Evolutionary conservation across 2,888 invertebrate genomes (phyloP), one percentile per base, ranked within the genome.

Genomic region (Drosophila borborema): DNA sequence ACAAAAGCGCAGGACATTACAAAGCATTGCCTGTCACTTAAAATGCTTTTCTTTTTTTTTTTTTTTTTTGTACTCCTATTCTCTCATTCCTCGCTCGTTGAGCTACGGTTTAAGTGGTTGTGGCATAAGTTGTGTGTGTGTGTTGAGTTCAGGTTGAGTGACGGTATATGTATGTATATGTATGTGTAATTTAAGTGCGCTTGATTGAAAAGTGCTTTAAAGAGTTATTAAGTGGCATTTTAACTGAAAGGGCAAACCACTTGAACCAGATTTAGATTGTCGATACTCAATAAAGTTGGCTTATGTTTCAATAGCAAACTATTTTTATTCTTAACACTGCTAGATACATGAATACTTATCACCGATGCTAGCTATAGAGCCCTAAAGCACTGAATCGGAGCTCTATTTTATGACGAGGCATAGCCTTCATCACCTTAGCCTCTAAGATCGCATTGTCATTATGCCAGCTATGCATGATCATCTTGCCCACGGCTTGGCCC

Each of bases 21-120:
- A 70, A 69, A 70, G 64, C 58, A 70, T 28, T 14, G 70, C 54
- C 54, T 83, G 81, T 74, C 75, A 81, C 55, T 75, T 78, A 60
- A 73, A 81, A 55, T 55, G 53, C 31, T 54, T 62, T 61, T 51
- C 45, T 54, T 20, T 20, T 64, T 61, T 51, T 53, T 58, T 64
- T 51, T 46, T n/a, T 60, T 28, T 51, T 53, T 23, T 28, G 28
- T 28, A 23, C 16, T 16, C 38, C 23, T 14, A 1, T 23, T 23
- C 28, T 18, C 31, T 12, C 14, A n/a, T 28, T 9, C 40, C 12
- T n/a, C 12, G 28, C 36, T 38, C 9, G 54, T 54, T 41, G 55
- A 28, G 38, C 36, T 56, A 49, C 58, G 53, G 31, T 65, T 80
- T 64, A 41, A 71, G 70, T 70, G 61, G 46, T 51, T 49, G 2